phyloP scores from a whole-genome alignment of 2,113 vertebrate genomes.

The Ramphastos sulfuratus region DNA sequence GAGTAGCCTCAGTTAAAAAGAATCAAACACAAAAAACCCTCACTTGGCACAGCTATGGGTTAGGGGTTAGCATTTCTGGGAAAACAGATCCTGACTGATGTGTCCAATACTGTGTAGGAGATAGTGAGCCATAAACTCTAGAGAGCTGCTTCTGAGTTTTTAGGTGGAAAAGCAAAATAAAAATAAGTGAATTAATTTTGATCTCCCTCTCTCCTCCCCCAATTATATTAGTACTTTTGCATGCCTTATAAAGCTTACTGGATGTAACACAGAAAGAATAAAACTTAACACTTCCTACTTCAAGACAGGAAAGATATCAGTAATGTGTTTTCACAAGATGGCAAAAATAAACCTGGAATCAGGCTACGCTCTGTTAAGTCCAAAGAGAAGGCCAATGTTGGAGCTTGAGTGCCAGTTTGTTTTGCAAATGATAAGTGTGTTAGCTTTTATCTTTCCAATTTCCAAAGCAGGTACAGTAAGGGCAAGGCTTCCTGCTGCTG shows the following conservation, averaged over 20 bases:
- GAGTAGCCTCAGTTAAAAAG: not conserved
- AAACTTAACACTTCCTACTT: not conserved
- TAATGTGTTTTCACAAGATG: not conserved
- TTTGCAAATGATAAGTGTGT: not conserved
- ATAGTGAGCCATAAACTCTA: not conserved
- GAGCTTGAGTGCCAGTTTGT: not conserved
- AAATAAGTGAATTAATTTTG: not conserved
- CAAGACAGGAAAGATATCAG: not conserved
- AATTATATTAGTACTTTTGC: not conserved
- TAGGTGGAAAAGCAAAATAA: not conserved
- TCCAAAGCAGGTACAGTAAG: not conserved
- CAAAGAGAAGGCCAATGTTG: not conserved
- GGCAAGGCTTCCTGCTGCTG: not conserved
- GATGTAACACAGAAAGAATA: not conserved
- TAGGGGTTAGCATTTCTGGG: not conserved
- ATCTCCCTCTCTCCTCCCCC: not conserved
- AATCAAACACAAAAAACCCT: not conserved
- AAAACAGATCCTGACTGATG: not conserved
- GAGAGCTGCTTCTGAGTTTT: not conserved
- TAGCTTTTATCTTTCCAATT: not conserved
- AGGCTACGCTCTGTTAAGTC: not conserved
- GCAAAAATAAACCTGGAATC: not conserved
- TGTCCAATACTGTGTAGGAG: not conserved
- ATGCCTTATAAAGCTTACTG: not conserved
- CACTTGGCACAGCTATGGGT: not conserved